These are phyloP conservation scores for Typhlichthys subterraneus DNA, from an alignment of 2,797 vertebrate genomes.

Conservation along the genomic window DNA sequence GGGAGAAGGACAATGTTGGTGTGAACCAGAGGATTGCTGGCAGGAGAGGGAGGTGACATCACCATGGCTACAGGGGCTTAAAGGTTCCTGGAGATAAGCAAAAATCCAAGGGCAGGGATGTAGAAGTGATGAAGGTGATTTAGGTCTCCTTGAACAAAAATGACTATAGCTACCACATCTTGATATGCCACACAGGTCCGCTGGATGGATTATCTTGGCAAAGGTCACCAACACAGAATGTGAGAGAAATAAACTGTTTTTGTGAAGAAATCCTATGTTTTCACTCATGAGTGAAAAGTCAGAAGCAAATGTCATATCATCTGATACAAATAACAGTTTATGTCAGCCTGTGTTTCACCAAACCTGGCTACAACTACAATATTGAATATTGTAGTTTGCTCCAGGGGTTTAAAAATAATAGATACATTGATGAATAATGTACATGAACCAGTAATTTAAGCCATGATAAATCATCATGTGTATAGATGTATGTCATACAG, in stretches of 20 bases:
- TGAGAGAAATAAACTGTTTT: too few species aligned
- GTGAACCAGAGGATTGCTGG: slow-evolving; percentile 45
- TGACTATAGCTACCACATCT: neutral
- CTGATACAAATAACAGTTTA: neutral
- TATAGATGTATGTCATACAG: too few species aligned
- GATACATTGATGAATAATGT: too few species aligned
- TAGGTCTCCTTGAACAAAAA: neutral
- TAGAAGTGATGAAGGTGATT: neutral
- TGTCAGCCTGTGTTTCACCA: neutral
- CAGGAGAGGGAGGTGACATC: slow-evolving; percentile 14
- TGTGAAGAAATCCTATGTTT: neutral
- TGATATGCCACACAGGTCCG: too few species aligned
- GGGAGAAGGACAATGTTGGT: slow-evolving; percentile 69
- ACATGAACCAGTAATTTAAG: too few species aligned
- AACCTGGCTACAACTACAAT: neutral
- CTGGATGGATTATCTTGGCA: too few species aligned
- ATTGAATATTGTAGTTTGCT: too few species aligned
- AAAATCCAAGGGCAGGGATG: neutral
- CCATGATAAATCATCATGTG: too few species aligned
- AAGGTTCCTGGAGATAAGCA: slow-evolving; percentile 8
- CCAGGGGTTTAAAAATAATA: too few species aligned
- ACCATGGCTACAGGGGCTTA: slow-evolving; percentile 48
- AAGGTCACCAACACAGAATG: too few species aligned
- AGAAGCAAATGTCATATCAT: neutral
- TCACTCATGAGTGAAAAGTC: too few species aligned